Conservation (phyloP, 2,797 vertebrate species). For the Cryptoprocta ferox region DNA sequence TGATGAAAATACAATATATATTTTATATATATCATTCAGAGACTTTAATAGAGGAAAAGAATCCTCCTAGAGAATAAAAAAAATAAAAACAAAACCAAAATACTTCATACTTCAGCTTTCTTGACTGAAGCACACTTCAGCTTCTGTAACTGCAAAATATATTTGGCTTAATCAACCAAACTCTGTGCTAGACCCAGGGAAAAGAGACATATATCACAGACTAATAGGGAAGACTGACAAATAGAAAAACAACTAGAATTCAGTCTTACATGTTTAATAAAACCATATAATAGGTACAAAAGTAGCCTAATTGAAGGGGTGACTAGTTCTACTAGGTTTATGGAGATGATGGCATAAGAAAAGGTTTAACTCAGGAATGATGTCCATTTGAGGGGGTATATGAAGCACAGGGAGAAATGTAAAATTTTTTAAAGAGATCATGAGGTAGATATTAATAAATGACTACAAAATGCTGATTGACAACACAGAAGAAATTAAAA, state of each 20-base stretch:
- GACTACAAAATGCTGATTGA: neutral
- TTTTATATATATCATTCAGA: neutral
- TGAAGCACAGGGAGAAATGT: neutral
- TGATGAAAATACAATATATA: conserved; percentile 79
- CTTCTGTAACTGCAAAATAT: neutral
- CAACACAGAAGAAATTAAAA: conserved; percentile 22
- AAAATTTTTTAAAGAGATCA: neutral
- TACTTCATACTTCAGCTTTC: neutral
- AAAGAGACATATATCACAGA: neutral
- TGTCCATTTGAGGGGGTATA: neutral
- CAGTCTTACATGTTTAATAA: neutral
- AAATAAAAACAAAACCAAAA: neutral
- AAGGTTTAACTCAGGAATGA: neutral
- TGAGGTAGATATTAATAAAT: conserved; percentile 19
- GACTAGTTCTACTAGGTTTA: neutral
- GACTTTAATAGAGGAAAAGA: neutral
- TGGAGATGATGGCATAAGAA: neutral
- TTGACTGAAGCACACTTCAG: neutral
- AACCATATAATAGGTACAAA: neutral
- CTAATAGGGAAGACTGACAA: neutral
- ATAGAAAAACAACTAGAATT: conserved; percentile 4
- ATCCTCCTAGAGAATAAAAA: neutral
- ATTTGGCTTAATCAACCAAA: neutral
- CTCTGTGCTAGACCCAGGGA: neutral
- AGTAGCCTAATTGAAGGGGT: neutral